Percentiles rank a stretch among this genome's conserved stretches.
phyloP scores from a whole-genome alignment of 2,113 vertebrate genomes.

The Strix uralensis region DNA sequence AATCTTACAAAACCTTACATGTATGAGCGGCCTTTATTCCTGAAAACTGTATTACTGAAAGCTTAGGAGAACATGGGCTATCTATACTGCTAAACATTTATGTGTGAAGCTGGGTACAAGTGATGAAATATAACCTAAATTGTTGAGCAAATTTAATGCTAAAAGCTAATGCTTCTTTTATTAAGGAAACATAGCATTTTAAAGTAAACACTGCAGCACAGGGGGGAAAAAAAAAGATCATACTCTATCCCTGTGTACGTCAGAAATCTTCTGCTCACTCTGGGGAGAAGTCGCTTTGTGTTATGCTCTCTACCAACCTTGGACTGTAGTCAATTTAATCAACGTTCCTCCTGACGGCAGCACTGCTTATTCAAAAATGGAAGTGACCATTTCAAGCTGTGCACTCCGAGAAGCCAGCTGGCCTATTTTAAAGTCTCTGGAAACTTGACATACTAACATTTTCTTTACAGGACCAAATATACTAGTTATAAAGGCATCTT shows the following conservation, averaged over 20 bases:
- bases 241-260: background rate
- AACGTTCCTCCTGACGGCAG: constrained; percentile 48
- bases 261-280: background rate
- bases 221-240: background rate
- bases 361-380: background rate
- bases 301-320: constrained; percentile 22
- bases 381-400: constrained; percentile 51
- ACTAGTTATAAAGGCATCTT: background rate
- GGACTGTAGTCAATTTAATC: constrained; percentile 37
- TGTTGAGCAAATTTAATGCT: background rate
- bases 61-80: background rate
- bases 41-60: background rate
- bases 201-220: background rate
- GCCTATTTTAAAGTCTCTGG: constrained; percentile 38
- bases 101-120: background rate
- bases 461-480: background rate
- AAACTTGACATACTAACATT: constrained; percentile 38
- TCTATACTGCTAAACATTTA: background rate
- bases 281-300: background rate
- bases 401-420: constrained; percentile 32
- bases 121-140: background rate
- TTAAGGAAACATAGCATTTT: background rate
- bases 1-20: background rate
- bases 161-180: background rate
- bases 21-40: background rate